A percentile compares a stretch with the other conserved stretches of the same genome.
These are phyloP conservation scores for Vulpes lagopus DNA, from an alignment of 2,113 vertebrate species.

Conservation along the genomic window DNA sequence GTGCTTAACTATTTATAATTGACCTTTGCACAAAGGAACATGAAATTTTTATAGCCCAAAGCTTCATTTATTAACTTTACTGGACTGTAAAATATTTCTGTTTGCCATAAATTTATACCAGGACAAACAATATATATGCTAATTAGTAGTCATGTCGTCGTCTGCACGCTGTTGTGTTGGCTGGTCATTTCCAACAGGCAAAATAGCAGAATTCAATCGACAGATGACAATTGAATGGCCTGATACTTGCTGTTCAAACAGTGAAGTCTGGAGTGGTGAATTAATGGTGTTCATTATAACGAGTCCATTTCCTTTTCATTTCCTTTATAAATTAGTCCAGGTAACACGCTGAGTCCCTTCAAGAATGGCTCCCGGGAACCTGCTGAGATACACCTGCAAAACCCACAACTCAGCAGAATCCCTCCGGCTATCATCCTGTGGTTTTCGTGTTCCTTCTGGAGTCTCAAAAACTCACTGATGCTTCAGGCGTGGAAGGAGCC, in stretches of 20 bases:
- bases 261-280: constrained; percentile 86
- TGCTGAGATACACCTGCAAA: constrained; percentile 87
- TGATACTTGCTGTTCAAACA: constrained; percentile 87
- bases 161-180: constrained; percentile 76
- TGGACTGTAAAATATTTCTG: constrained; percentile 92
- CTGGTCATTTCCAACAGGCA: constrained; percentile 84
- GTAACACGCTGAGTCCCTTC: constrained; percentile 85
- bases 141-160: constrained; percentile 87
- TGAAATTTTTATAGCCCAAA: constrained; percentile 92
- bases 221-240: constrained; percentile 86
- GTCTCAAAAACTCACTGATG: constrained; percentile 48
- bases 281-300: constrained; percentile 88
- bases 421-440: constrained; percentile 34
- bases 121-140: constrained; percentile 94
- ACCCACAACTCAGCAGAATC: constrained; percentile 69
- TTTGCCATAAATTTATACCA: constrained; percentile 91
- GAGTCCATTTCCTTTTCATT: constrained; percentile 90
- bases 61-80: constrained; percentile 93
- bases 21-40: constrained; percentile 92
- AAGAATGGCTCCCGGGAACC: constrained; percentile 81
- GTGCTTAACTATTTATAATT: constrained; percentile 93
- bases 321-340: constrained; percentile 88
- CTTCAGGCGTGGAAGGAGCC: neutral
- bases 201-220: constrained; percentile 81
- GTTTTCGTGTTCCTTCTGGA: constrained; percentile 61